phyloP scores from a whole-genome alignment of 2,113 vertebrate species.

The Ovis canadensis region DNA sequence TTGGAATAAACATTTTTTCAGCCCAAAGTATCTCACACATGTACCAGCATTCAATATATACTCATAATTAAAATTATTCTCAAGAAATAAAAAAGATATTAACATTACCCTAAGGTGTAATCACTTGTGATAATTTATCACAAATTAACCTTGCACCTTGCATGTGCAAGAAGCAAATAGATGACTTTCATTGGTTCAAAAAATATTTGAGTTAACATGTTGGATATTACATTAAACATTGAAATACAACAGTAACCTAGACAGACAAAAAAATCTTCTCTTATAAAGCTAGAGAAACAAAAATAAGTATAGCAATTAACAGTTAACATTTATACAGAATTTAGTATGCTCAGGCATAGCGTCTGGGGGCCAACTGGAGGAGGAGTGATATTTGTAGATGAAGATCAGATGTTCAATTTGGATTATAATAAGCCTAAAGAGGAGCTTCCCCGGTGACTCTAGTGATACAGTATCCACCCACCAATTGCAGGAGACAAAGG shows the following conservation, averaged over 20 bases:
- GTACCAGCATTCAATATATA: background rate
- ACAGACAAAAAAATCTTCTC: background rate
- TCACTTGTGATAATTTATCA: background rate
- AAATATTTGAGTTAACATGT: background rate
- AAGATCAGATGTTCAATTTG: background rate
- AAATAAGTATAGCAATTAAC: background rate
- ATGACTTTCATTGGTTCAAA: constrained; percentile 1
- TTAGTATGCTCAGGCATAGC: background rate
- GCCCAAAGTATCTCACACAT: background rate
- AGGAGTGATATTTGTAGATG: background rate
- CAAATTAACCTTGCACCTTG: background rate
- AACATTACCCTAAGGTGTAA: background rate
- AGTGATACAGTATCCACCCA: background rate
- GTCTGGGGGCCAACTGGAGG: background rate
- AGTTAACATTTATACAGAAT: background rate
- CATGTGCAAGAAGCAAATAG: background rate
- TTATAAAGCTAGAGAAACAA: background rate
- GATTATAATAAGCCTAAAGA: background rate
- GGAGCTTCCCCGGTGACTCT: background rate
- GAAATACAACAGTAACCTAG: background rate
- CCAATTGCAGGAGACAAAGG: background rate
- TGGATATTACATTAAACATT: background rate
- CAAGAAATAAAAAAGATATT: background rate
- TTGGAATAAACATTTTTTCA: background rate
- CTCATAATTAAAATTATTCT: background rate